Base-by-base conservation (phyloP, 2,888 invertebrate species). In the Keiferia lycopersicella region DNA sequence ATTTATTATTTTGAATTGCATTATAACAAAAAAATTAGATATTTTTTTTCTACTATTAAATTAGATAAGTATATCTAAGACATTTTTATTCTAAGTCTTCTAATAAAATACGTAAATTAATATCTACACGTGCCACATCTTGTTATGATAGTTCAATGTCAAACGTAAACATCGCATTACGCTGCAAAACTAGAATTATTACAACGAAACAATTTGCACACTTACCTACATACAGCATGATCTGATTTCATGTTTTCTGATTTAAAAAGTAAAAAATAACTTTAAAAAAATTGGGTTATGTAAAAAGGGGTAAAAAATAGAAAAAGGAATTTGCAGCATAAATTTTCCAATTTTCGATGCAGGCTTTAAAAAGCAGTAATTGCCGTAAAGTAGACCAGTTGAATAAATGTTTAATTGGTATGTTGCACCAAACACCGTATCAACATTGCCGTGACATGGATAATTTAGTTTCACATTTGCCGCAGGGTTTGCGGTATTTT, bases 341-440 rank as follows among this genome's bases (percentile, higher is more conserved):
- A 18, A 12, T 50, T 50, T 20, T 20, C 16, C 4, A 53, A 53
- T 53, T 53, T 53, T 14, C 51, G 14, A n/a, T 12, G 4, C 4
- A 20, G 26, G 26, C 2, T 20, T 18, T 12, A 12, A 53, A 53
- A 53, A 53, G 14, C 12, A 53, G 51, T 26, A 22, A 53, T 53
- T 53, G 22, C 11, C 1, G 12, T 22, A 22, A 14, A 12, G 20
- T 22, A 22, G 11, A 22, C 26, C 14, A 53, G 51, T 53, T 53
- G 22, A 53, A 53, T 58, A 58, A 58, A 58, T 58, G 20, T 53
- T 53, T 53, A 26, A 60, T 60, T 26, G 51, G 12, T 39, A 22
- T n/a, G 50, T 34, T 51, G 51, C 61, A 39, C 38, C 50, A 61
- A 61, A 51, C 61, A 50, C 20, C n/a, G 16, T 16, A 57, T 45